These are phyloP conservation scores for Lutjanus erythropterus DNA, from an alignment of 2,113 vertebrate species.

Conservation along the genomic window DNA sequence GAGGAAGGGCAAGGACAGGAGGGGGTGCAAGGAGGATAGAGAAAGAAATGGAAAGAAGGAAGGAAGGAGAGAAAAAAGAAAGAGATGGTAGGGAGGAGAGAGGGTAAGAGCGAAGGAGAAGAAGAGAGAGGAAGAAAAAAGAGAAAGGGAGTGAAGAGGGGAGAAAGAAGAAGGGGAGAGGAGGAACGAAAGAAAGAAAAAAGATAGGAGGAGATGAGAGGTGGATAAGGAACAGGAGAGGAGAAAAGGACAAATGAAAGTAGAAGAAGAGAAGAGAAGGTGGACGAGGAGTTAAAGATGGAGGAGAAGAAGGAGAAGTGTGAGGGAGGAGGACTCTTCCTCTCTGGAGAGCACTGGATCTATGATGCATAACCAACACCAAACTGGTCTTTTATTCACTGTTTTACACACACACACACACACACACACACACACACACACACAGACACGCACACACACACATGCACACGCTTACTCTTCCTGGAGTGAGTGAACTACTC, in stretches of 20 bases:
- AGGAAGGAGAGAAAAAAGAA: background rate
- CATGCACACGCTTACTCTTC: conserved; percentile 21
- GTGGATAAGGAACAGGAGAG: background rate
- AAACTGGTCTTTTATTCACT: conserved; percentile 22
- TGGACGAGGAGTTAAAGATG: background rate
- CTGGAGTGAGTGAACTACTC: conserved; percentile 52
- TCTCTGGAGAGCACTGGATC: background rate
- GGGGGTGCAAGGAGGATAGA: background rate
- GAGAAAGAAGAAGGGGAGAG: background rate
- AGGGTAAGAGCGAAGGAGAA: too few species aligned
- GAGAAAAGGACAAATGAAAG: too few species aligned
- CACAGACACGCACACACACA: conserved; percentile 21
- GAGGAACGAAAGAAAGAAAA: too few species aligned
- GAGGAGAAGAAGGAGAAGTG: background rate
- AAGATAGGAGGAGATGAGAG: background rate
- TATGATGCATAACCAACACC: conserved; percentile 42
- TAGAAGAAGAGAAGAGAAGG: too few species aligned
- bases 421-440: conserved; percentile 12
- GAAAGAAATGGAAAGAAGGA: background rate
- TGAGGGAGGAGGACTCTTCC: background rate
- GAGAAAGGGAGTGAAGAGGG: background rate
- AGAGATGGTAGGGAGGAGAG: background rate
- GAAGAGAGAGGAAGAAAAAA: background rate
- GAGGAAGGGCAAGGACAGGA: too few species aligned
- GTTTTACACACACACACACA: background rate